A percentile compares a stretch with the other conserved stretches of the same genome.
phyloP scores from a whole-genome alignment of 2,113 vertebrate genomes.

The Neogobius melanostomus region DNA sequence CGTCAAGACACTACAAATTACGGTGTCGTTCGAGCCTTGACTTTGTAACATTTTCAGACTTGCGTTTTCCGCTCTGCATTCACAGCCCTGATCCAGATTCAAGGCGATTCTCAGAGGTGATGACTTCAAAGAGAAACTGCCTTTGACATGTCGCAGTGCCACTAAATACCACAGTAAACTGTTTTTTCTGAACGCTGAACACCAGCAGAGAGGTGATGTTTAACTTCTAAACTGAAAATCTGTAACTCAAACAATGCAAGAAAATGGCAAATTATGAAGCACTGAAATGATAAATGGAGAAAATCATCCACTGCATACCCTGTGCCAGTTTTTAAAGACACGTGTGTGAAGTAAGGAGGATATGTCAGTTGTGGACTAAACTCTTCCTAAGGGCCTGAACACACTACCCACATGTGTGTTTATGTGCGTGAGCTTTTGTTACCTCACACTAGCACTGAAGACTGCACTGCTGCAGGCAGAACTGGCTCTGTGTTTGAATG shows the following conservation, averaged over 20 bases:
- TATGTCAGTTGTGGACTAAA: too few relatives aligned
- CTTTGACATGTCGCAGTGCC: constrained; percentile 39
- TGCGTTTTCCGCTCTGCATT: constrained; percentile 18
- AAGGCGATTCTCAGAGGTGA: constrained; percentile 28
- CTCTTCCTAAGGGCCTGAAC: too few relatives aligned
- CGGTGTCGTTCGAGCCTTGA: background rate
- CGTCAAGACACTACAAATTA: background rate
- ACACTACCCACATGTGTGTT: too few relatives aligned
- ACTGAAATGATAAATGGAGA: background rate
- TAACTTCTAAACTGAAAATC: constrained; percentile 13
- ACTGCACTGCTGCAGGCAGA: too few relatives aligned
- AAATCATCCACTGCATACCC: too few relatives aligned
- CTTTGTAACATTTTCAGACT: background rate
- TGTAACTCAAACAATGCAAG: background rate
- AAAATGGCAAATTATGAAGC: background rate
- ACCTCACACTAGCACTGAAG: too few relatives aligned
- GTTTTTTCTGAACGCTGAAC: background rate
- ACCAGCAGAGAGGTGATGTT: constrained; percentile 28
- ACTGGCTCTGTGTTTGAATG: too few relatives aligned
- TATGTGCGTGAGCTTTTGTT: too few relatives aligned
- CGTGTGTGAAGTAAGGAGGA: too few relatives aligned
- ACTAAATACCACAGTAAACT: constrained; percentile 35
- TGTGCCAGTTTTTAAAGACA: too few relatives aligned
- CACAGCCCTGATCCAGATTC: constrained; percentile 6
- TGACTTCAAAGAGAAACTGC: constrained; percentile 26